Evolutionary conservation across 2,888 invertebrate species (phyloP), one percentile per base, ranked within the genome.

Genomic region (Danaus chrysippus): DNA sequence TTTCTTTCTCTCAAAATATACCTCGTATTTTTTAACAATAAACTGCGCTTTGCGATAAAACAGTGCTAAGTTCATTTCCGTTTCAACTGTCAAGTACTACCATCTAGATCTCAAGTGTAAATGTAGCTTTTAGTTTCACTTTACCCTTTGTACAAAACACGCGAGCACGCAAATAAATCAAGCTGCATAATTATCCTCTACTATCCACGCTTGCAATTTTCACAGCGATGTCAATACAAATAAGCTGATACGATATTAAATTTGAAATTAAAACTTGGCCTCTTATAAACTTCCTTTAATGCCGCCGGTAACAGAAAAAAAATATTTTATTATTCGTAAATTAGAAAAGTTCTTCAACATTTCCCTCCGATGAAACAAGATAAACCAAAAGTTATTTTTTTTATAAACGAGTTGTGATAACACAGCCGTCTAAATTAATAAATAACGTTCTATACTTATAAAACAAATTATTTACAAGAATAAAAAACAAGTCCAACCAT

Each of bases 71-170:
- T 59, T 61, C 57, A 83, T 87, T 87, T 87, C 84, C 84, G 77
- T 79, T 71, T 85, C 79, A 74, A 75, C 78, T 74, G 76, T 74
- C 82, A 78, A 86, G 82, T 83, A 84, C 79, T 74, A 76, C 75
- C 77, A 76, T 78, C 75, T 75, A 79, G 73, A 54, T 63, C 84
- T 84, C 81, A 80, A 87, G 84, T 83, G 82, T 86, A 89, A 88
- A 90, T 87, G 86, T 84, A 85, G 87, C 88, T 88, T 91, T 90
- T 86, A 88, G 85, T 86, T 84, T 84, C 82, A 83, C 86, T 81
- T 78, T 82, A 79, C 82, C 81, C 82, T 79, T 83, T 85, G 74
- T 78, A 78, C 72, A 74, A 83, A 77, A 77, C 90, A 91, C 91
- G 90, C 91, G 80, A 91, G 67, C 90, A 89, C 90, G 91, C 88